Percentiles rank a stretch among this genome's conserved stretches.
phyloP scores from a whole-genome alignment of 2,888 invertebrate genomes.

The Aphidius colemani region DNA sequence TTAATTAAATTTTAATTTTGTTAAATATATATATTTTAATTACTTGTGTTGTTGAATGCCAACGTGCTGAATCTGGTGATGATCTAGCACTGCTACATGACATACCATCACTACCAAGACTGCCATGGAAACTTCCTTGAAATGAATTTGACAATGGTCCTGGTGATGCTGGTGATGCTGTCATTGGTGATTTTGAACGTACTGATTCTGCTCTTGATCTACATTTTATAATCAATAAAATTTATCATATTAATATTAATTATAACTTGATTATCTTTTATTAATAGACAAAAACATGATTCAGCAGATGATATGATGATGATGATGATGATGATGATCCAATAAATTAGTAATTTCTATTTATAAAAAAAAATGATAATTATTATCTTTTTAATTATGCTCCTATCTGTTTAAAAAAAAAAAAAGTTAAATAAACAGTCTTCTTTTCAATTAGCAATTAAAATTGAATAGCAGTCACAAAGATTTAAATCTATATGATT shows the following conservation, averaged over 20 bases:
- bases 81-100: conserved; percentile 58
- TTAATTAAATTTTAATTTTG: background rate
- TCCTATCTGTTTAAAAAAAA: background rate
- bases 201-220: conserved; percentile 58
- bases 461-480: background rate
- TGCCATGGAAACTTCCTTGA: conserved; percentile 57
- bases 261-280: background rate
- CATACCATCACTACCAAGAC: conserved; percentile 59
- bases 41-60: conserved; percentile 55
- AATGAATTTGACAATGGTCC: conserved; percentile 54
- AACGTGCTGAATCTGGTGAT: conserved; percentile 56
- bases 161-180: conserved; percentile 57
- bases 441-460: conserved; percentile 3
- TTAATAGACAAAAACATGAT: background rate
- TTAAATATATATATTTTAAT: conserved; percentile 13
- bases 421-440: background rate
- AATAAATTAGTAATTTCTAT: background rate
- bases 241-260: background rate
- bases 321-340: background rate
- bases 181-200: conserved; percentile 56
- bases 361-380: background rate
- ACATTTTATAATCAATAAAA: background rate
- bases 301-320: background rate
- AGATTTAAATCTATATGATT: background rate
- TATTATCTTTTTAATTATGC: background rate